Evolutionary conservation across 35 echinoderm and acorn worm species (phyloP), one percentile per base, ranked within the genome.

Genomic region (Apostichopus californicus): DNA sequence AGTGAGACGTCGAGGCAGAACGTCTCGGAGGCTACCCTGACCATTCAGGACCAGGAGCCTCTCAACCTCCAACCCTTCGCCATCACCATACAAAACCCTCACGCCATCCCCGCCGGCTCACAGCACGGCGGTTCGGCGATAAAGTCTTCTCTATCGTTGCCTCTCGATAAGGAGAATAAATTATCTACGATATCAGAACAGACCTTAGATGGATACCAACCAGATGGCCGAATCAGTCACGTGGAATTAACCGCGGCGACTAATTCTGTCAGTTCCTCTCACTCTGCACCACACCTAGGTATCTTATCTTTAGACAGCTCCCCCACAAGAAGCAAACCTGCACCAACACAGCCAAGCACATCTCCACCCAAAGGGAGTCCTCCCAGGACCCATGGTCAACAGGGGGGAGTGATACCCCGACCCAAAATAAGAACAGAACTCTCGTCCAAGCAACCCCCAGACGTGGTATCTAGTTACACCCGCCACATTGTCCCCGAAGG

Each of bases 351-450:
- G 54, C 12, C 57, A 21, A 55, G 46, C 64, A 71, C 28, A 25
- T 78, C 84, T 18, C 87, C 87, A 56, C 12, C 78, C 8, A 92
- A 83, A 60, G 81, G 64, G 14, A 85, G 84, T 25, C 92, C 78
- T 15, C 86, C 55, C 15, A 93, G 6, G 85, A 26, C 11, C 12
- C 94, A 81, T 17, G 17, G 65, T 14, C 53, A 8, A n/a, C 10
- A 22, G 77, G 86, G 28, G 77, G 55, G 46, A 91, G 95, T 54
- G 78, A 56, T 92, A 23, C 66, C 87, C 8, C 85, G 95, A 1
- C 77, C 86, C 64, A 94, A 97, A 72, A 97, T 97, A 59, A 90
- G 91, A 60, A 97, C 95, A 26, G 92, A 97, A 87, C 92, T 95
- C 18, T 58, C 84, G 12, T 93, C 95, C 25, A 97, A 97, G 77